These are phyloP conservation scores for Tineola bisselliella DNA, from an alignment of 2,888 invertebrate genomes.

Conservation along the genomic window DNA sequence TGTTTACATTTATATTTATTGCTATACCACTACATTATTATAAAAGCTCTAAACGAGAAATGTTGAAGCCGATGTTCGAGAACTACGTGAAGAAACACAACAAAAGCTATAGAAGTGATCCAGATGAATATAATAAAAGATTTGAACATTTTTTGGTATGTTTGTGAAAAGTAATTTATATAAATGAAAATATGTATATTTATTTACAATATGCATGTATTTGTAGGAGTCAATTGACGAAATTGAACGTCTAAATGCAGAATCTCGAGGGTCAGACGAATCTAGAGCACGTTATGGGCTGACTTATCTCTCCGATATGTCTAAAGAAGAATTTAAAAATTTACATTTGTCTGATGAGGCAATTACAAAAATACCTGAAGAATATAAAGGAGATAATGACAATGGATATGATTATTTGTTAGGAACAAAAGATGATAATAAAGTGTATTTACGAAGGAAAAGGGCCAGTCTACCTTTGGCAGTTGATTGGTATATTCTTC, in stretches of 20 bases:
- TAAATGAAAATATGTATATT: not conserved
- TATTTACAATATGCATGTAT: not conserved
- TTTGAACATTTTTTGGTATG: conserved; percentile 63
- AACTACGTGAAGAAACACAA: conserved; percentile 62
- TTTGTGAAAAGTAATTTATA: conserved; percentile 5
- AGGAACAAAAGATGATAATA: not conserved
- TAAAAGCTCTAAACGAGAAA: not conserved
- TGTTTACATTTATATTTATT: conserved; percentile 46
- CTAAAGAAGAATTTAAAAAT: conserved; percentile 67
- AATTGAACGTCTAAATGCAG: conserved; percentile 56
- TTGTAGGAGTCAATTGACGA: conserved; percentile 58
- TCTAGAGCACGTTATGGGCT: conserved; percentile 66
- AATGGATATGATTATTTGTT: not conserved
- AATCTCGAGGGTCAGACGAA: conserved; percentile 39
- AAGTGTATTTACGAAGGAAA: conserved; percentile 29
- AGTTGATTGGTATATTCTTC: conserved; percentile 65
- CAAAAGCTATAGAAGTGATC: conserved; percentile 58
- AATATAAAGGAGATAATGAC: conserved; percentile 19
- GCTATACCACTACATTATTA: conserved; percentile 36
- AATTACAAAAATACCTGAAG: conserved; percentile 24
- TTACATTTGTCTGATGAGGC: conserved; percentile 53
- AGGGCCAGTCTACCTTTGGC: conserved; percentile 49
- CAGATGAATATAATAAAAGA: conserved; percentile 56
- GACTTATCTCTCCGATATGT: conserved; percentile 71
- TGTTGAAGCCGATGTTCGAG: conserved; percentile 35